Base-by-base conservation (phyloP, 1,140 invertebrate species). In the Hestina assimilis region DNA sequence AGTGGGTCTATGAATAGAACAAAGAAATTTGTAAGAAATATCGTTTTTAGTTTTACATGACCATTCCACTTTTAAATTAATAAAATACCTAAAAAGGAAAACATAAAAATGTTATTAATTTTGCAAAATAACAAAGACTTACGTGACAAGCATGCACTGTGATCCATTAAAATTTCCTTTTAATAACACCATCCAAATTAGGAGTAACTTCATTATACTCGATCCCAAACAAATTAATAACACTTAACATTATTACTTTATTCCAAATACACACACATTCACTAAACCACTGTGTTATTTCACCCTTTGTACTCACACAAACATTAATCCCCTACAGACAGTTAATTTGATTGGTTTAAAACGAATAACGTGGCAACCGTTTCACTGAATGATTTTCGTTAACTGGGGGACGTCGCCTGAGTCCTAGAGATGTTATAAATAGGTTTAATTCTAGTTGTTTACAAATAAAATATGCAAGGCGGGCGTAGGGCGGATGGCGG, bases 391-490 rank as follows among this genome's bases (percentile, higher is more conserved):
- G 15, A 11, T 12, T 33, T 38, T 38, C 33, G 14, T 7, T 15
- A 14, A 38, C 33, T 19, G 33, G 17, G 20, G 17, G 12, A 21
- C 12, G 19, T 47, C 28, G 24, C 31, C 28, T 15, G 15, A 20
- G 28, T 45, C 12, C 21, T 35, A 15, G 28, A 48, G n/a, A 33
- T 8, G 55, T 53, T 65, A 56, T 53, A 54, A 65, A 69, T 69
- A 69, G 61, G 28, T 21, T 60, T 63, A 42, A 59, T 63, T 42
- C 29, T 33, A 53, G 40, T 69, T 70, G 68, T 74, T 74, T 70
- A 74, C 71, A 68, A 74, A 74, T 74, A 73, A 60, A 59, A 47
- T 59, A 41, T 46, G 43, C 28, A 55, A 60, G 59, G 60, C 57
- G 64, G 53, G 53, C 52, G 51, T 46, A 48, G 50, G 59, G 59